Conservation (phyloP, 2,113 vertebrate genomes). For the Labeo rohita region DNA sequence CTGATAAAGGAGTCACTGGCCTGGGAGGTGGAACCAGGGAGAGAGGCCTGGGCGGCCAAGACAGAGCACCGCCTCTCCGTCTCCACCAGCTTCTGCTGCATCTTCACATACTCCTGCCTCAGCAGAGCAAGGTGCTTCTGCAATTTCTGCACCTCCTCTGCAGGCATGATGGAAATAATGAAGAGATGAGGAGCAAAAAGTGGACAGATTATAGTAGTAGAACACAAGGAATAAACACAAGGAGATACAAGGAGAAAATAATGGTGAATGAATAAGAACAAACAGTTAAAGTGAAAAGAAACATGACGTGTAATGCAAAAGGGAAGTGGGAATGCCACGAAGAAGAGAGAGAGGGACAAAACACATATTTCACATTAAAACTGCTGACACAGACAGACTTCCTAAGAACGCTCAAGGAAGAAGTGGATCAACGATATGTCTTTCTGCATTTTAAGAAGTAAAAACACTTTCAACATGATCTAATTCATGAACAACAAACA, state of each 20-base stretch:
- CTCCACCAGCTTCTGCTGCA: slow-evolving; percentile 95
- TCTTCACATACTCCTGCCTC: slow-evolving; percentile 97
- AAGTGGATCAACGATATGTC: not conserved
- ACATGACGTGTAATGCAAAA: not conserved
- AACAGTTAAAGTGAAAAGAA: not conserved
- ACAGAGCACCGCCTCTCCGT: slow-evolving; percentile 89
- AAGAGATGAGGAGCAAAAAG: not conserved
- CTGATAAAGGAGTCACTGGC: slow-evolving; percentile 90
- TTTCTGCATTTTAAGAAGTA: not conserved
- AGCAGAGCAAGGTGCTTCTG: slow-evolving; percentile 97
- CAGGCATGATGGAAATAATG: slow-evolving; percentile 20
- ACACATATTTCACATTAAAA: not conserved
- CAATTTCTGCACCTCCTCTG: slow-evolving; percentile 99
- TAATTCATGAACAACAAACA: not conserved
- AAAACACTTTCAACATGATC: not conserved
- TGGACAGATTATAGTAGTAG: not conserved
- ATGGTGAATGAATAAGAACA: not conserved
- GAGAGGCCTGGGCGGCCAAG: slow-evolving; percentile 83
- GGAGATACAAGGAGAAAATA: not conserved
- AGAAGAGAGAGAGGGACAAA: not conserved
- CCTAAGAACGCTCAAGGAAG: not conserved
- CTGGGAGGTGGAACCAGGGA: slow-evolving; percentile 73
- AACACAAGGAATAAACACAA: not conserved
- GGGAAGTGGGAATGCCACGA: slow-evolving; percentile 2
- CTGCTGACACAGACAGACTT: slow-evolving; percentile 29